Base-by-base conservation (phyloP, 2,797 vertebrate species). In the Epinephelus coioides region DNA sequence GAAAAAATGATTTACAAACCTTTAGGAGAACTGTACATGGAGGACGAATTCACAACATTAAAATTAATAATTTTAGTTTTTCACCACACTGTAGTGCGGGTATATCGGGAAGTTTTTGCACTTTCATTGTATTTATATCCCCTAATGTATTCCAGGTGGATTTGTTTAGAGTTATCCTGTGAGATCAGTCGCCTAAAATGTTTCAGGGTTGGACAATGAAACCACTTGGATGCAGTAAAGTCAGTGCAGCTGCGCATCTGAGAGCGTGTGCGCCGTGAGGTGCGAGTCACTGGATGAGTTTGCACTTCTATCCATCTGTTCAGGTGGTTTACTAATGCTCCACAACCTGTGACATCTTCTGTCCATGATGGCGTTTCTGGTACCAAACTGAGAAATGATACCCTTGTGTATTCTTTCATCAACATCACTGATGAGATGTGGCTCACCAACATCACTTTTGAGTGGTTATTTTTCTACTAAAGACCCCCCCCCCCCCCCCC, bases 271-370 rank as follows among this genome's bases (percentile, higher is more conserved):
- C 49, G 75, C 21, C 60, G 19, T 17, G 49, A 67, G 62, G 54
- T 61, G 62, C 19, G 18, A 56, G 25, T 19, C 5, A 14, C 34
- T 34, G 34, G 34, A 27, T 2, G 56, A 47, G 27, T 34, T 43
- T 1, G 30, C 67, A 69, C 68, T 17, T 69, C 18, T 30, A 1
- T 54, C 59, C 63, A 43, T 69, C 14, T 76, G 69, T 63, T 72
- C 14, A 6, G 3, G 18, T 14, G n/a, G 19, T 59, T 63, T 19
- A 62, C 53, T 14, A 19, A 56, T 21, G 40, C 2, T 8, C 15
- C n/a, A 15, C 8, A 77, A 46, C n/a, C 14, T 30, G 51, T 9
- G 6, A 4, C 21, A 49, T 5, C 6, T 60, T 8, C 5, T 2
- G 12, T 19, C 12, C 43, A 8, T 1, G 11, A 1, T 5, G 1